Conservation (phyloP, 2,113 vertebrate genomes). For the Chionomys nivalis region DNA sequence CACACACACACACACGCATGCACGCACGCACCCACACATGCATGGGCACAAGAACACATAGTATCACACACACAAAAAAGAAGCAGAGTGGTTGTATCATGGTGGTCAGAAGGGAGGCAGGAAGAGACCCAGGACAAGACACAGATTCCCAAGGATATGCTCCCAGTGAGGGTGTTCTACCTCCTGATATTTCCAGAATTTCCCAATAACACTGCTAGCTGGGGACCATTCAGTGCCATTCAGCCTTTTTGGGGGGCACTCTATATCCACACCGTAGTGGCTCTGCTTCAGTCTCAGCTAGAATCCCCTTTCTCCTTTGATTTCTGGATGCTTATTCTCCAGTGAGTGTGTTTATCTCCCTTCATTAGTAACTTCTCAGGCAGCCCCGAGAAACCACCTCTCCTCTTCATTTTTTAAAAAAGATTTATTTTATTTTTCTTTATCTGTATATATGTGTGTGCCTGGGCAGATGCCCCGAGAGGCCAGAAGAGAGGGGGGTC, state of each 20-base stretch:
- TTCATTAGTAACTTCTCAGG: slow-evolving; percentile 2
- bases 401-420: background rate
- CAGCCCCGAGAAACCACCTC: background rate
- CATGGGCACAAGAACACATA: background rate
- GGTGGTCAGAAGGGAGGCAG: background rate
- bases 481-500: background rate
- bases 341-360: background rate
- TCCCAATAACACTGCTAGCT: background rate
- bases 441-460: background rate
- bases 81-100: background rate
- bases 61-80: background rate
- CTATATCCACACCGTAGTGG: background rate
- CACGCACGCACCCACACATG: background rate
- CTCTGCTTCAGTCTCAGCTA: background rate
- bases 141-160: background rate
- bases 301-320: background rate
- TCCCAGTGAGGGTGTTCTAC: too few relatives aligned
- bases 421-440: background rate
- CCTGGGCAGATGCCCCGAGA: background rate
- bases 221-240: background rate
- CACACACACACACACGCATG: background rate
- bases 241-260: background rate
- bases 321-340: background rate
- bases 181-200: background rate
- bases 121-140: background rate